These are phyloP conservation scores for Barbus barbus DNA, from an alignment of 2,113 vertebrate genomes.

Conservation along the genomic window DNA sequence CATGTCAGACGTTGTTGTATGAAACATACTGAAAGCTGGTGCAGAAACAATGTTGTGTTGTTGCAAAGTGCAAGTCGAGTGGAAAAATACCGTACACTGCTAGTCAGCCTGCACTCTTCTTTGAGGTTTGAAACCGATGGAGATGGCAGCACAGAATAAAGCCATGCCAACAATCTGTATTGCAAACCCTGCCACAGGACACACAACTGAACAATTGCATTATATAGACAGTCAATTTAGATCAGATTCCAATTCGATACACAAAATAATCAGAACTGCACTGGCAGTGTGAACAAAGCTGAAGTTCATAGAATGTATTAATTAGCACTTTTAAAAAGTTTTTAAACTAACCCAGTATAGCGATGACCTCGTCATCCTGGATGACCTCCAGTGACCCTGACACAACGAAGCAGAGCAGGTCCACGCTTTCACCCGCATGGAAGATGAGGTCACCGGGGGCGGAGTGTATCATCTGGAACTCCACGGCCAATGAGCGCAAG, in stretches of 20 bases:
- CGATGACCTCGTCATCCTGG: constrained; percentile 97
- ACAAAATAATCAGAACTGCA: background rate
- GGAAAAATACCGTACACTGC: background rate
- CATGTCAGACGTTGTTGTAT: background rate
- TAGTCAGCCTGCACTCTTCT: background rate
- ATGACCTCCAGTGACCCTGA: constrained; percentile 97
- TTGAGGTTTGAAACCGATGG: background rate
- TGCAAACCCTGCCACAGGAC: background rate
- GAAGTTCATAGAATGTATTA: background rate
- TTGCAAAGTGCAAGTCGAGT: background rate
- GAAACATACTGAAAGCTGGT: background rate
- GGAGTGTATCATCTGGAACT: constrained; percentile 96
- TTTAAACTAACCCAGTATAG: constrained; percentile 91
- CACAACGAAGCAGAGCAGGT: constrained; percentile 95
- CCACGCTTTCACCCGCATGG: constrained; percentile 92
- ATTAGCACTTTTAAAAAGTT: background rate
- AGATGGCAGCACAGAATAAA: background rate
- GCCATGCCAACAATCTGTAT: background rate
- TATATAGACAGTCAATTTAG: background rate
- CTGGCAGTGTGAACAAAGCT: background rate
- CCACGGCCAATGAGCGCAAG: constrained; percentile 90
- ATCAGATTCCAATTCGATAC: background rate
- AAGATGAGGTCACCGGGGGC: constrained; percentile 97
- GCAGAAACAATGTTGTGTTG: background rate
- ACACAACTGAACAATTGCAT: background rate